Evolutionary conservation across 2,113 vertebrate species (phyloP), one percentile per base, ranked within the genome.

Genomic region (Indicator indicator): DNA sequence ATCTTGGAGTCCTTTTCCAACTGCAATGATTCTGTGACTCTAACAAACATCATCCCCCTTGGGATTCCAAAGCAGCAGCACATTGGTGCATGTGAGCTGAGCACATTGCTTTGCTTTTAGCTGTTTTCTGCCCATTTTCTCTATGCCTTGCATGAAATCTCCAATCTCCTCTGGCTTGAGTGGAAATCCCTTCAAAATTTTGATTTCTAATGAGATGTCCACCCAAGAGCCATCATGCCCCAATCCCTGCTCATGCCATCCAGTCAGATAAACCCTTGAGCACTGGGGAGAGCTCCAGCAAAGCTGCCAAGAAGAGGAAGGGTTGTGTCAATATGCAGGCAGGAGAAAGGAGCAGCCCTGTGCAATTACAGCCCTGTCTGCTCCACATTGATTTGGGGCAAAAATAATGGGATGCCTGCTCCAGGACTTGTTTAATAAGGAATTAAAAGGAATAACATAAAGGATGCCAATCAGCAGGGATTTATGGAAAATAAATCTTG

Each of bases 381-480:
- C 78, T 75, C 90, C 84, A 82, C 94, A 93, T 96, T 87, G 93
- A 93, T 94, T 94, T 90, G 54, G 90, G 89, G 91, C n/a, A 46
- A 84, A 82, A 96, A 90, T 96, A 96, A 95, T 90, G 88, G 86
- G 74, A 93, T 73, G 84, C 62, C 83, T 83, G 88, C 42, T 67
- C 86, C 65, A 6, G 91, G 96, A 94, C 86, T 93, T 95, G 89
- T 93, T 94, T 95, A 94, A 94, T 94, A 95, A 96, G 82, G 93
- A 94, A 97, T 94, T 93, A 96, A 86, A 90, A 74, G 67, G 89
- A 95, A 86, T 93, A 95, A 87, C 84, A 95, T 76, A 95, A 96
- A 87, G 84, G 87, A 70, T 91, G 89, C 88, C 95, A 95, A 93
- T 97, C 95, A 94, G 89, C 77, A 46, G 42, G 91, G 84, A 88